Evolutionary conservation across 2,888 invertebrate species (phyloP).

Genomic region (Anoncus sp.): DNA sequence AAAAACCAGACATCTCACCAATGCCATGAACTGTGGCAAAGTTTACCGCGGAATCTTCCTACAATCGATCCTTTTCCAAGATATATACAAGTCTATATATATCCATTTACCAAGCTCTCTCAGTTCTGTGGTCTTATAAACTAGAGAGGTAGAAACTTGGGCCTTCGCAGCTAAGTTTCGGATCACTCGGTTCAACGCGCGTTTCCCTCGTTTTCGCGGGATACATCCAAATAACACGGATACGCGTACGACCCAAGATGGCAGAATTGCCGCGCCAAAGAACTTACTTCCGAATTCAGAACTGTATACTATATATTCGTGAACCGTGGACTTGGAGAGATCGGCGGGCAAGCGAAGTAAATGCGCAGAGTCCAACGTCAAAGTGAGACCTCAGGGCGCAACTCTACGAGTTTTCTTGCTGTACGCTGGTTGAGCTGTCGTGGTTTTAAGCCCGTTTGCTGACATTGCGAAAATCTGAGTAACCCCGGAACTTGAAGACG

Average conservation of each 20-base stretch:
- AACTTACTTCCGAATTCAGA: constrained; percentile 22
- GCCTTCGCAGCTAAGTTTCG: constrained; percentile 45
- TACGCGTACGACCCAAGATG: constrained; percentile 47
- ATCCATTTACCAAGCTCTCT: constrained; percentile 5
- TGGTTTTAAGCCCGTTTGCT: constrained; percentile 17
- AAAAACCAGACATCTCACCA: constrained; percentile 34
- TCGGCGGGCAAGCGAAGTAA: constrained; percentile 1
- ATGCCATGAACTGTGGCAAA: constrained; percentile 23
- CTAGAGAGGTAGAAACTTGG: constrained; percentile 49
- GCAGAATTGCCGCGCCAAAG: constrained; percentile 10
- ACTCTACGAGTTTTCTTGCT: constrained; percentile 9
- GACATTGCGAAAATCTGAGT: constrained; percentile 41
- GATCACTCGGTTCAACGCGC: constrained; percentile 54
- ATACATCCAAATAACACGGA: constrained; percentile 48
- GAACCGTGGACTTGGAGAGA: constrained; percentile 2
- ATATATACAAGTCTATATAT: constrained; percentile 24
- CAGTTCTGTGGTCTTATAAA: constrained; percentile 42
- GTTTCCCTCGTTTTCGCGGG: constrained; percentile 17
- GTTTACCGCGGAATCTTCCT: constrained; percentile 21
- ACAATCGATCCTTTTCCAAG: constrained; percentile 18
- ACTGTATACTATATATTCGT: constrained; percentile 1
- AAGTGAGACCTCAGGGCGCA: constrained; percentile 40
- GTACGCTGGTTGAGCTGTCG: constrained; percentile 21
- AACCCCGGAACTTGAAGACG: background rate
- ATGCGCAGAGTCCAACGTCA: constrained; percentile 22